These are phyloP conservation scores for Schizopygopsis malacanthus DNA, from an alignment of 2,797 vertebrate species.

Conservation along the genomic window DNA sequence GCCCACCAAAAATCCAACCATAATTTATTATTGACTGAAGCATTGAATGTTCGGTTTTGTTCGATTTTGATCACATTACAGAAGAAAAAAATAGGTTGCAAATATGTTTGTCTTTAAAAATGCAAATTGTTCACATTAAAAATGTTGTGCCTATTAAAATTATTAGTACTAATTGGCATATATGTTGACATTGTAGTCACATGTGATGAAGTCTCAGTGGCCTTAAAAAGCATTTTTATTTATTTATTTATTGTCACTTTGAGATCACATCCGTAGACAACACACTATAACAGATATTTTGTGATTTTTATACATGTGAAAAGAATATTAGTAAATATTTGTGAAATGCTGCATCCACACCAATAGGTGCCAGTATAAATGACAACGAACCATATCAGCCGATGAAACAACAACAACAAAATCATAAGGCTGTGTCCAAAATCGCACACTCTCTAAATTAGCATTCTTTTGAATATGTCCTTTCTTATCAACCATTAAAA, in stretches of 20 bases:
- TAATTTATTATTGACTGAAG: neutral
- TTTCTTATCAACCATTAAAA: neutral
- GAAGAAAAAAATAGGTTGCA: neutral
- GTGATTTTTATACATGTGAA: neutral
- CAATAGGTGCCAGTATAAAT: neutral
- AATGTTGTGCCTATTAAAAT: neutral
- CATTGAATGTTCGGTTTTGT: neutral
- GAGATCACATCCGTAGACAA: neutral
- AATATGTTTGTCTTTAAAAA: constrained; percentile 6
- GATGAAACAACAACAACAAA: neutral
- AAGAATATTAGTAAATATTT: neutral
- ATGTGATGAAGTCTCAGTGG: neutral
- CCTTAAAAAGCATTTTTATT: neutral
- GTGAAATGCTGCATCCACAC: neutral
- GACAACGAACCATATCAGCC: neutral
- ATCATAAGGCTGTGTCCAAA: neutral
- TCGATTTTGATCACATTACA: neutral
- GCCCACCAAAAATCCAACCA: neutral
- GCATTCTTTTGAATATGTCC: neutral
- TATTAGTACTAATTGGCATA: neutral
- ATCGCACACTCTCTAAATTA: neutral
- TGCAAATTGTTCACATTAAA: neutral
- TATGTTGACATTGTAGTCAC: neutral
- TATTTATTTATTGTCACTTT: neutral
- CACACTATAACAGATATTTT: neutral